These are phyloP conservation scores for Saturnia pavonia DNA, from an alignment of 2,888 invertebrate genomes.

Conservation along the genomic window DNA sequence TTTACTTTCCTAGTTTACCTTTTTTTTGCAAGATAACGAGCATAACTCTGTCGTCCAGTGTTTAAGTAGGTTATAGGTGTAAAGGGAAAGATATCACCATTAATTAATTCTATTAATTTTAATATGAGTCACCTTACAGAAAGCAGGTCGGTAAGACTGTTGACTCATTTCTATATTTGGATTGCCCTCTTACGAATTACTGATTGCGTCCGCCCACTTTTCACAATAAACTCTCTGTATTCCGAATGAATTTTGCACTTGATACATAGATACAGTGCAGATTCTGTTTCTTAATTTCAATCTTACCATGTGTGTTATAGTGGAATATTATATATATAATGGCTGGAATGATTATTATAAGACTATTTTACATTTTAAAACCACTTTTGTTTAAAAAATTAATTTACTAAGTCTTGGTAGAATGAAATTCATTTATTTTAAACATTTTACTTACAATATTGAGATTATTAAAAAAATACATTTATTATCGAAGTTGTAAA, in stretches of 20 bases:
- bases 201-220: slow-evolving; percentile 40
- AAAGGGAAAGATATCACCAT: background rate
- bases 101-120: background rate
- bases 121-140: slow-evolving; percentile 14
- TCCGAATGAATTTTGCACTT: background rate
- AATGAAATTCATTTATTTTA: too few relatives aligned
- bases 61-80: background rate
- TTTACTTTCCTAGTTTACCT: too few relatives aligned
- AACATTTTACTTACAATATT: too few relatives aligned
- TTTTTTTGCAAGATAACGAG: too few relatives aligned
- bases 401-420: too few relatives aligned
- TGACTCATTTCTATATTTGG: slow-evolving; percentile 62
- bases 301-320: background rate
- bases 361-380: too few relatives aligned
- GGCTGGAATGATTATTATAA: background rate
- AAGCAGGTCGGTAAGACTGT: slow-evolving; percentile 16
- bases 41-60: background rate
- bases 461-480: too few relatives aligned
- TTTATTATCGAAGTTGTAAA: too few relatives aligned
- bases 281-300: background rate
- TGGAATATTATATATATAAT: background rate
- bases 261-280: background rate
- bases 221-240: slow-evolving; percentile 28
- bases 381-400: too few relatives aligned
- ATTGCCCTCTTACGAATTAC: slow-evolving; percentile 37